Evolutionary conservation across 2,888 invertebrate genomes (phyloP).

Genomic region (Abrostola triplasia): DNA sequence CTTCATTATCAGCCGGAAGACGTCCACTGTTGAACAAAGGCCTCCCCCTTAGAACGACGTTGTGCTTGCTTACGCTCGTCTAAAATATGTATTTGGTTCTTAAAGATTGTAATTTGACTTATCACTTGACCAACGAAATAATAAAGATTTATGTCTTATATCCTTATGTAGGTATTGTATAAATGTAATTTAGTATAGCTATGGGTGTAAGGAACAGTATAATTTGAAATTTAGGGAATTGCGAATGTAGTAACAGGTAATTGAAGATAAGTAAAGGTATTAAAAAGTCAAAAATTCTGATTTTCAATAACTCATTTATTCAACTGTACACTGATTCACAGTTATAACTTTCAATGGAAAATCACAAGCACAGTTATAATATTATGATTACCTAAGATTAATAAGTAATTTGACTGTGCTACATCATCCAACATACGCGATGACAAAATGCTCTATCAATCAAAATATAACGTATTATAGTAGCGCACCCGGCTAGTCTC

Average conservation of each 20-base stretch:
- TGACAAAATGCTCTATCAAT: slow-evolving; percentile 67
- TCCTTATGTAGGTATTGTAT: too few relatives aligned
- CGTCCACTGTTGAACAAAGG: too few relatives aligned
- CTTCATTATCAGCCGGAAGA: too few relatives aligned
- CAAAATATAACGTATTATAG: slow-evolving; percentile 63
- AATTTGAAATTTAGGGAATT: slow-evolving; percentile 4
- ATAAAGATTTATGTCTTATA: too few relatives aligned
- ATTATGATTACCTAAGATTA: slow-evolving; percentile 66
- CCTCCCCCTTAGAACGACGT: too few relatives aligned
- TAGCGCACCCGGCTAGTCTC: slow-evolving; percentile 55
- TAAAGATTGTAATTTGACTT: too few relatives aligned
- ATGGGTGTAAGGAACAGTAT: background rate
- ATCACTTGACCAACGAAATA: too few relatives aligned
- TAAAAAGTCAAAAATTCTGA: slow-evolving; percentile 45
- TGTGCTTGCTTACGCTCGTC: too few relatives aligned
- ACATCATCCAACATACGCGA: slow-evolving; percentile 61
- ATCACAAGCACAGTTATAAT: slow-evolving; percentile 80
- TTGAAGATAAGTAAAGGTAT: too few relatives aligned
- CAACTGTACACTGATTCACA: slow-evolving; percentile 87
- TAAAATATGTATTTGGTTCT: too few relatives aligned
- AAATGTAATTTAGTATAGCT: background rate
- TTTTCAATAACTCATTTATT: slow-evolving; percentile 86
- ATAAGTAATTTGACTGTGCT: slow-evolving; percentile 74
- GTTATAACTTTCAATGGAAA: slow-evolving; percentile 76
- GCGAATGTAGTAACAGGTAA: too few relatives aligned